phyloP scores from a whole-genome alignment of 2,888 invertebrate genomes.

The Cryptocephalus primarius region DNA sequence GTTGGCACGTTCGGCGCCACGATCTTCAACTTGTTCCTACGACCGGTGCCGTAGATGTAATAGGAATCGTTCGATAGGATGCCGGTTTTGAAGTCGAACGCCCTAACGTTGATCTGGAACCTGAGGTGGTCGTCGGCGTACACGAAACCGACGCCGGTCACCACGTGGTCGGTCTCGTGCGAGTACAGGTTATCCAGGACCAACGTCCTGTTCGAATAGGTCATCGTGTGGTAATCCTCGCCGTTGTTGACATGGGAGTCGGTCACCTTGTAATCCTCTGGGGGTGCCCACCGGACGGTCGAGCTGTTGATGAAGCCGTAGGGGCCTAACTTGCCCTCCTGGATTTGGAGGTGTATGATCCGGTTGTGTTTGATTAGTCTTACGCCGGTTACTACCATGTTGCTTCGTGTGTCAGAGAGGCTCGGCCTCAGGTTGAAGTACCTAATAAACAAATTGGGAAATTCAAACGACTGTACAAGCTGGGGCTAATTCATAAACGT shows the following conservation, averaged over 20 bases:
- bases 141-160: conserved; percentile 64
- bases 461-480: too few relatives aligned
- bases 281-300: conserved; percentile 55
- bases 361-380: conserved; percentile 60
- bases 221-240: conserved; percentile 63
- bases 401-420: conserved; percentile 45
- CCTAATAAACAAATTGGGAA: too few relatives aligned
- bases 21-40: conserved; percentile 46
- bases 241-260: conserved; percentile 47
- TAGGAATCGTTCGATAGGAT: conserved; percentile 37
- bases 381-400: conserved; percentile 73
- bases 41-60: conserved; percentile 6
- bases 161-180: conserved; percentile 48
- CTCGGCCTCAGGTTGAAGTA: conserved; percentile 66
- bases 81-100: conserved; percentile 68
- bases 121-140: conserved; percentile 68
- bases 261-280: conserved; percentile 47
- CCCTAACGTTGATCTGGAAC: conserved; percentile 65
- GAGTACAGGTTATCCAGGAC: conserved; percentile 69
- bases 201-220: conserved; percentile 62
- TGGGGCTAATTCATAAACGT: too few relatives aligned
- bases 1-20: conserved; percentile 56
- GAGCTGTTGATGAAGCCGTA: conserved; percentile 52
- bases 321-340: conserved; percentile 56
- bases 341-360: conserved; percentile 73